A percentile compares a stretch with the other conserved stretches of the same genome.
Conservation (phyloP, 1,140 invertebrate genomes). For the Dysdera silvatica region DNA sequence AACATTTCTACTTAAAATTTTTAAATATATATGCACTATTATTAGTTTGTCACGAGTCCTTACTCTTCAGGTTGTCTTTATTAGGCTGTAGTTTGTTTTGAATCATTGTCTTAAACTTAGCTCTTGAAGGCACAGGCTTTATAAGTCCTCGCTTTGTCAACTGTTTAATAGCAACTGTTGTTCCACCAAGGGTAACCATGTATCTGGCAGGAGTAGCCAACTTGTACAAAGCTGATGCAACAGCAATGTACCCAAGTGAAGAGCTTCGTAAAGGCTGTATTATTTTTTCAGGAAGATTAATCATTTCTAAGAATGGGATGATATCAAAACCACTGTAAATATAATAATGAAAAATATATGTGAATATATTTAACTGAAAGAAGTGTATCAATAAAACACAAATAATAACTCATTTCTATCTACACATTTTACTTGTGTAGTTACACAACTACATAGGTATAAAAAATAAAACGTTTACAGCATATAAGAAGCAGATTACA, state of each 20-base stretch:
- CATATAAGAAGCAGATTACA: too few relatives aligned
- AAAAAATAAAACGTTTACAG: too few relatives aligned
- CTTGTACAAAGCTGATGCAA: constrained; percentile 85
- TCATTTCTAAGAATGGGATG: constrained; percentile 59
- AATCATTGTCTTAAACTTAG: constrained; percentile 30
- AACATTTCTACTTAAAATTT: too few relatives aligned
- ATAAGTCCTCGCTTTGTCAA: constrained; percentile 59
- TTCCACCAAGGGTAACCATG: constrained; percentile 74
- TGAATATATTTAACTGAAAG: constrained; percentile 1
- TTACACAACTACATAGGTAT: too few relatives aligned
- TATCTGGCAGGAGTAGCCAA: constrained; percentile 80
- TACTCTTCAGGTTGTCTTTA: too few relatives aligned
- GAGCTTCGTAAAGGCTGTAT: constrained; percentile 64
- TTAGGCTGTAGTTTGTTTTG: constrained; percentile 27
- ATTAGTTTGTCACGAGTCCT: too few relatives aligned
- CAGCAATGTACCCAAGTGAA: constrained; percentile 73
- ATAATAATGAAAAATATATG: constrained; percentile 32
- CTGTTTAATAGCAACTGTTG: constrained; percentile 61
- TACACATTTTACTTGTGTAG: neutral
- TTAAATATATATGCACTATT: too few relatives aligned
- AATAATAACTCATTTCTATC: neutral
- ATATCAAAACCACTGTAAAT: constrained; percentile 78
- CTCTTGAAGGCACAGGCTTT: constrained; percentile 51
- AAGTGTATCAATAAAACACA: too few relatives aligned
- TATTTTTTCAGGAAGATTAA: constrained; percentile 66